These are phyloP conservation scores for Lordiphosa clarofinis DNA, from an alignment of 1,140 invertebrate genomes.

Conservation along the genomic window DNA sequence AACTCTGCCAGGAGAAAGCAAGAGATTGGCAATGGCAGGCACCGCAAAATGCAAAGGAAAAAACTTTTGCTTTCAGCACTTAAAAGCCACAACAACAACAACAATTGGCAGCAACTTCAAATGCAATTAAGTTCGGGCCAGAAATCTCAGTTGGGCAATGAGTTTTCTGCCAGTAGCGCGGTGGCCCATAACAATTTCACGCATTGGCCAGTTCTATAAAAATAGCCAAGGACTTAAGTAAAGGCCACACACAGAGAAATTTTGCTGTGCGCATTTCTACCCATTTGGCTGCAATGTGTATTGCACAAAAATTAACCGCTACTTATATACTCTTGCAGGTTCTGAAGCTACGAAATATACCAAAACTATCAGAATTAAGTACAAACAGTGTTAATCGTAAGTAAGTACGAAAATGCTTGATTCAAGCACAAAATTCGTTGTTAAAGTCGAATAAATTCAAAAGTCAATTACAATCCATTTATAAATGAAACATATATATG, in stretches of 20 bases:
- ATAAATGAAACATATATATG: too few relatives aligned
- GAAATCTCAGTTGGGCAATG: constrained; percentile 49
- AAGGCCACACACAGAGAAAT: constrained; percentile 44
- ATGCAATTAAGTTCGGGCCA: constrained; percentile 65
- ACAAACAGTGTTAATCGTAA: too few relatives aligned
- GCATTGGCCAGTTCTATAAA: constrained; percentile 29
- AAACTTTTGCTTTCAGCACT: constrained; percentile 74
- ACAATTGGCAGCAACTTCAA: constrained; percentile 48
- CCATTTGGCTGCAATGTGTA: constrained; percentile 17
- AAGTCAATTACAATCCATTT: too few relatives aligned
- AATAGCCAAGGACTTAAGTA: constrained; percentile 57
- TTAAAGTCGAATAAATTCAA: too few relatives aligned
- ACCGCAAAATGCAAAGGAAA: constrained; percentile 32
- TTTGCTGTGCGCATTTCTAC: constrained; percentile 5
- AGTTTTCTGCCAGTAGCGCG: constrained; percentile 15
- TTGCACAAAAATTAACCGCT: too few relatives aligned
- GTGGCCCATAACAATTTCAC: constrained; percentile 63
- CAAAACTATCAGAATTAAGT: too few relatives aligned
- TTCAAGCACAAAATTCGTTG: too few relatives aligned
- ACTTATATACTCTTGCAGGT: too few relatives aligned
- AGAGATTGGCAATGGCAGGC: constrained; percentile 70
- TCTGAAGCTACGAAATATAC: too few relatives aligned
- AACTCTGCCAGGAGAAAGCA: constrained; percentile 14
- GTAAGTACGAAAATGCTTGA: too few relatives aligned
- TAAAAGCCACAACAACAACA: constrained; percentile 35